A percentile compares a stretch with the other conserved stretches of the same genome.
phyloP scores from a whole-genome alignment of 2,113 vertebrate genomes.

The Pomatorhinus ruficollis region DNA sequence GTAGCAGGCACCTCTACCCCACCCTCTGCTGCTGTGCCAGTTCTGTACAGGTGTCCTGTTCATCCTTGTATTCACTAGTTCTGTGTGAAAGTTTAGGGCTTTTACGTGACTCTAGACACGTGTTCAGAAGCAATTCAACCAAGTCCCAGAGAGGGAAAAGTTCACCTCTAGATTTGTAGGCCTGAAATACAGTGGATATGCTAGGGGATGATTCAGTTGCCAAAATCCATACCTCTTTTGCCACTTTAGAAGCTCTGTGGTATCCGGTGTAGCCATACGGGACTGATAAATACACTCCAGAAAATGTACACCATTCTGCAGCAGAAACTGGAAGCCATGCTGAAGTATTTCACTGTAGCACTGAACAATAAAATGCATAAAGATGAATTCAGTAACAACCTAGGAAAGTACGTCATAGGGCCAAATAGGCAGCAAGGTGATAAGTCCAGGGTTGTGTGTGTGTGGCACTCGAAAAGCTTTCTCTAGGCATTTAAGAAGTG shows the following conservation, averaged over 20 bases:
- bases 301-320: neutral
- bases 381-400: neutral
- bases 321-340: neutral
- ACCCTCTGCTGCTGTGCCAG: neutral
- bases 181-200: neutral
- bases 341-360: neutral
- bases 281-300: neutral
- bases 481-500: neutral
- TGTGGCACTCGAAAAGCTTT: neutral
- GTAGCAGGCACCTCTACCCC: neutral
- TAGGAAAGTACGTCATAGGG: neutral
- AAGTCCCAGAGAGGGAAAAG: fast-evolving
- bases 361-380: neutral
- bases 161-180: neutral
- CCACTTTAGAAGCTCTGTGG: neutral
- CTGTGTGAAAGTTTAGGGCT: neutral
- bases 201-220: neutral
- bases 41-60: neutral
- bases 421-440: neutral
- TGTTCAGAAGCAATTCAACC: neutral
- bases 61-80: neutral
- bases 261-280: neutral
- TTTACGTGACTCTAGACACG: neutral
- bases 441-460: neutral
- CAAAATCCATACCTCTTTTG: fast-evolving